phyloP scores from a whole-genome alignment of 2,888 invertebrate species.

The Rhingia rostrata region DNA sequence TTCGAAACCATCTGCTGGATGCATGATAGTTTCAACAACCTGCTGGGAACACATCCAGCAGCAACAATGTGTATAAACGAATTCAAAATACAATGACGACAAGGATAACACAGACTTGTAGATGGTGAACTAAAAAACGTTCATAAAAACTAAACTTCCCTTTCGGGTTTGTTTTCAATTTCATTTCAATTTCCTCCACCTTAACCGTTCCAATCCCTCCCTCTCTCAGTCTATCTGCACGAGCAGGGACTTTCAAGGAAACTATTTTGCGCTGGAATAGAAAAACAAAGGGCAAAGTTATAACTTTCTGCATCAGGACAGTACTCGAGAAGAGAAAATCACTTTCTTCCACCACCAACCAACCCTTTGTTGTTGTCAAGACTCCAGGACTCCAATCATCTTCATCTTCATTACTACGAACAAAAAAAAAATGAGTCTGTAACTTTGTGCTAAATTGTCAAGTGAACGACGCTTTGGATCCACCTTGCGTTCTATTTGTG shows the following conservation, averaged over 20 bases:
- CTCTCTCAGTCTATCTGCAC: background rate
- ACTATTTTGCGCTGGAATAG: conserved; percentile 46
- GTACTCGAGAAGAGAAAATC: conserved; percentile 51
- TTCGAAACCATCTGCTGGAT: conserved; percentile 38
- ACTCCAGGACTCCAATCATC: conserved; percentile 23
- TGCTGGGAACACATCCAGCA: background rate
- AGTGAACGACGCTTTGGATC: conserved; percentile 66
- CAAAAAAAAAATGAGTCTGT: conserved; percentile 30
- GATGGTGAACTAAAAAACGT: background rate
- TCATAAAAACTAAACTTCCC: conserved; percentile 42
- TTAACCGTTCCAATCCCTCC: background rate
- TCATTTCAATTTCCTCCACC: conserved; percentile 62
- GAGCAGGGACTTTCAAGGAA: conserved; percentile 4
- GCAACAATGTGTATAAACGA: conserved; percentile 41
- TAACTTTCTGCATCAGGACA: conserved; percentile 56
- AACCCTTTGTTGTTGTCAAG: conserved; percentile 13
- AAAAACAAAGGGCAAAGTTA: conserved; percentile 64
- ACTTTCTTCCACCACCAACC: conserved; percentile 21
- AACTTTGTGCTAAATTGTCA: conserved; percentile 70
- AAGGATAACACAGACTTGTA: conserved; percentile 4
- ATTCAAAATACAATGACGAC: conserved; percentile 25
- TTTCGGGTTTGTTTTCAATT: conserved; percentile 71
- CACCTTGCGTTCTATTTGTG: conserved; percentile 36
- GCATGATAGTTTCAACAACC: conserved; percentile 42
- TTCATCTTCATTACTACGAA: conserved; percentile 44